Conservation (phyloP, 2,797 vertebrate genomes). For the Stomatorhinus walkeri region DNA sequence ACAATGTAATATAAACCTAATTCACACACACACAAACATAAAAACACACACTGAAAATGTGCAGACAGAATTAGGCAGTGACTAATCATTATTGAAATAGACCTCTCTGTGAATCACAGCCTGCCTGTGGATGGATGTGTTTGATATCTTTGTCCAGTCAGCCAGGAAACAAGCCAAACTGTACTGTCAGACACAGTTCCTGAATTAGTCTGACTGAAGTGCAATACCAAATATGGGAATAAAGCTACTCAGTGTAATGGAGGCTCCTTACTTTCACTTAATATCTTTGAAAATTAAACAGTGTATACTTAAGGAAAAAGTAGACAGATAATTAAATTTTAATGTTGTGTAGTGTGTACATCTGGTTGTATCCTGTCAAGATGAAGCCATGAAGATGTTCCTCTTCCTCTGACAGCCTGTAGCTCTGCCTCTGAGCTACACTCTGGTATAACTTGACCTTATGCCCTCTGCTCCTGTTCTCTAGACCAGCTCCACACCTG, state of each 20-base stretch:
- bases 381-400: background rate
- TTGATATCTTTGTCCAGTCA: background rate
- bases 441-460: background rate
- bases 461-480: conserved; percentile 24
- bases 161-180: background rate
- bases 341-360: background rate
- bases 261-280: background rate
- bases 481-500: conserved; percentile 70
- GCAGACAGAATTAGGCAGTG: background rate
- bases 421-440: background rate
- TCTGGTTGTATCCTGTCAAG: background rate
- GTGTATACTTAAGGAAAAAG: background rate
- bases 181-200: background rate
- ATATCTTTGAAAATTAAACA: background rate
- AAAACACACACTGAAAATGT: conserved; percentile 19
- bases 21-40: conserved; percentile 33
- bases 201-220: background rate
- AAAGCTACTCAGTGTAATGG: background rate
- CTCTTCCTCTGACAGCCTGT: background rate
- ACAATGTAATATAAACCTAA: no score
- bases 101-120: background rate
- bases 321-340: background rate
- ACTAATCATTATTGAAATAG: background rate
- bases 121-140: background rate
- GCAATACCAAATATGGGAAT: background rate